Evolutionary conservation across 2,113 vertebrate species (phyloP).

Genomic region (Syrmaticus mikado): DNA sequence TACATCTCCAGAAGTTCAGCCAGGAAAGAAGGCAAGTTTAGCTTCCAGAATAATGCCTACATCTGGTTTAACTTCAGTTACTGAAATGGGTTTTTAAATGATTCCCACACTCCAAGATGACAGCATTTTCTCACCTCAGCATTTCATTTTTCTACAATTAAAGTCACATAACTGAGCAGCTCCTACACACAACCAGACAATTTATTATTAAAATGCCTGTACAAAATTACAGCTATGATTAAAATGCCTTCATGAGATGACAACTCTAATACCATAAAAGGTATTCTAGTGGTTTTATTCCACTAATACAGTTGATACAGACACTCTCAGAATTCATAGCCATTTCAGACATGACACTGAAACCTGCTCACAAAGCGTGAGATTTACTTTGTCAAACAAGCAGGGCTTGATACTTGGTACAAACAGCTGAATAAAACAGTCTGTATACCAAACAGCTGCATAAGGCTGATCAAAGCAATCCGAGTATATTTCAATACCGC

Average conservation of each 20-base stretch:
- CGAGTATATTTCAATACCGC: background rate
- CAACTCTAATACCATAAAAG: background rate
- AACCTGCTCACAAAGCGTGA: background rate
- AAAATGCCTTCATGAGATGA: background rate
- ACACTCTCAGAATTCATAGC: background rate
- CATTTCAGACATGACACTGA: background rate
- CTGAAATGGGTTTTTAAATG: background rate
- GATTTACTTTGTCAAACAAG: background rate
- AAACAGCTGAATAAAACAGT: background rate
- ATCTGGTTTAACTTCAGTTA: background rate
- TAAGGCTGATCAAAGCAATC: background rate
- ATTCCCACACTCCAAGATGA: background rate
- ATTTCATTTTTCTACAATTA: conserved; percentile 9
- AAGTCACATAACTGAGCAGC: background rate
- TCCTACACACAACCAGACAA: background rate
- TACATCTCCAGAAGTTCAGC: background rate
- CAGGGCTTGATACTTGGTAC: background rate
- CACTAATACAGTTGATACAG: background rate
- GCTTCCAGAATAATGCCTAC: background rate
- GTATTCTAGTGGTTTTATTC: background rate
- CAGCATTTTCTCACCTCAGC: background rate
- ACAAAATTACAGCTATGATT: conserved; percentile 6
- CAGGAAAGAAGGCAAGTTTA: conserved; percentile 7
- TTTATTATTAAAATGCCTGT: conserved; percentile 11
- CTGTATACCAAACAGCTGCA: background rate